Conservation (phyloP, 2,888 invertebrate species). For the Mesorhabditis sp. region DNA sequence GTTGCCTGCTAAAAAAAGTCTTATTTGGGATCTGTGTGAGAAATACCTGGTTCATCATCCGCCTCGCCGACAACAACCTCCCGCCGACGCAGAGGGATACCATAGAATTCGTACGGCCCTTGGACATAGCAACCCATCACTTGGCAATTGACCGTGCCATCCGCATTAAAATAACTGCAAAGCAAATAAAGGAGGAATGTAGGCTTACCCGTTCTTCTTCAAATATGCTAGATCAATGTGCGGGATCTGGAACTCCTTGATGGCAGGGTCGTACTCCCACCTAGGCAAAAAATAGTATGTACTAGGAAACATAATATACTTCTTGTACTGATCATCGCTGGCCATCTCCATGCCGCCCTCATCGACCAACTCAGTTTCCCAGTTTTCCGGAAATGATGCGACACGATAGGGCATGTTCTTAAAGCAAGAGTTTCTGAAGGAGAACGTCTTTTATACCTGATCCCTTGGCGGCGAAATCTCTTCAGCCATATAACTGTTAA, state of each 20-base stretch:
- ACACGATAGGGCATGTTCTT: too few species aligned
- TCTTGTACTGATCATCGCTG: too few species aligned
- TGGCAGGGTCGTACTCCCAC: not conserved
- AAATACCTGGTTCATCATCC: not conserved
- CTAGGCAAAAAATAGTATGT: not conserved
- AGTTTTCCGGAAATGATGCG: too few species aligned
- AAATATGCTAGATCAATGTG: not conserved
- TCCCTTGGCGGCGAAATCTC: too few species aligned
- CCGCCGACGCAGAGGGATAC: not conserved
- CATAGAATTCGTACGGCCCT: slow-evolving; percentile 4
- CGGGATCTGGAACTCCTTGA: not conserved
- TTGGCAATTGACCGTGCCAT: not conserved
- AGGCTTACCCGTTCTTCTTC: not conserved
- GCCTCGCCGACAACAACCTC: not conserved
- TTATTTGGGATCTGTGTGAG: too few species aligned
- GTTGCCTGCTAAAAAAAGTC: not conserved
- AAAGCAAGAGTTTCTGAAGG: too few species aligned
- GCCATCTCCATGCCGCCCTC: too few species aligned
- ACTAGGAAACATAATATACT: too few species aligned
- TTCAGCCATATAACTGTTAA: too few species aligned
- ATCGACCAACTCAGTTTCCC: too few species aligned
- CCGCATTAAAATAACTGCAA: not conserved
- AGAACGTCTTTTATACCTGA: too few species aligned
- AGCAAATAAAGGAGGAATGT: not conserved
- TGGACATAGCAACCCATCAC: not conserved